phyloP scores from a whole-genome alignment of 2,113 vertebrate species.

The Suricata suricatta region DNA sequence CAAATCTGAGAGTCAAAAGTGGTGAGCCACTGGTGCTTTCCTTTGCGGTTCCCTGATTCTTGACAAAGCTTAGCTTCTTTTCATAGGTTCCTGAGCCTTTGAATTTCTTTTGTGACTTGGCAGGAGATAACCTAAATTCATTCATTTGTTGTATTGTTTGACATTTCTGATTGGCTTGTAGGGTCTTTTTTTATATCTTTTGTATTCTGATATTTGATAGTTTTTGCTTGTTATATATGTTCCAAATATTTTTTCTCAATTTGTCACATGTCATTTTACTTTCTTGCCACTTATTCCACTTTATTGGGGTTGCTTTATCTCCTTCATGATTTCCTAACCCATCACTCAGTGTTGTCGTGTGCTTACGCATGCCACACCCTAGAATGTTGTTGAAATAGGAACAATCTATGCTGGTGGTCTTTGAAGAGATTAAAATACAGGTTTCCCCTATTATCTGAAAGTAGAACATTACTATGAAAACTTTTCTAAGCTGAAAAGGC shows the following conservation, averaged over 20 bases:
- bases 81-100: background rate
- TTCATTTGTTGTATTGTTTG: background rate
- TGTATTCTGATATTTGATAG: background rate
- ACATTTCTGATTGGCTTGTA: constrained; percentile 14
- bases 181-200: background rate
- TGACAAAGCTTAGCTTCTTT: background rate
- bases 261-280: constrained; percentile 15
- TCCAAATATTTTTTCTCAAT: background rate
- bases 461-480: background rate
- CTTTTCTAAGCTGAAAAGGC: background rate
- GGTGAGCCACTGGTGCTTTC: background rate
- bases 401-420: background rate
- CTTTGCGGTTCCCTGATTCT: background rate
- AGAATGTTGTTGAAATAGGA: background rate
- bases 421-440: background rate
- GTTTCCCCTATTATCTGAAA: background rate
- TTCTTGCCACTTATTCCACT: background rate
- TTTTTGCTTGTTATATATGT: background rate
- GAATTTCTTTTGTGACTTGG: background rate
- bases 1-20: background rate
- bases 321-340: background rate
- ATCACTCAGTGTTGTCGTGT: background rate
- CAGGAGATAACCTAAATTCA: background rate
- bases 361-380: background rate
- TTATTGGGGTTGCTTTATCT: background rate